These are phyloP conservation scores for Mythimna vitellina DNA, from an alignment of 2,888 invertebrate species.

Conservation along the genomic window DNA sequence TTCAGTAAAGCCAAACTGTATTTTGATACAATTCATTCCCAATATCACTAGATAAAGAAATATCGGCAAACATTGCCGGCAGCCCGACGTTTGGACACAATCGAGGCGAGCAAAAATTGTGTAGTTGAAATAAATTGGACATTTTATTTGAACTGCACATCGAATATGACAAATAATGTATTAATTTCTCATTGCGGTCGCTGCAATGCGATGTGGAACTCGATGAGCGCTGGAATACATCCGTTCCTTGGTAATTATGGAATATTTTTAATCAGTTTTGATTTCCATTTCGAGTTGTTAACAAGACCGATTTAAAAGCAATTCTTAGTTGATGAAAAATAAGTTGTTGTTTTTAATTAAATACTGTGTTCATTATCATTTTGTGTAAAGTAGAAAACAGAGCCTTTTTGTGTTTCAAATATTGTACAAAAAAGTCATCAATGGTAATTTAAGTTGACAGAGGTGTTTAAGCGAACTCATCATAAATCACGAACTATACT, in stretches of 20 bases:
- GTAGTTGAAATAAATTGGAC: conserved; percentile 44
- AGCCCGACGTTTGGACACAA: conserved; percentile 49
- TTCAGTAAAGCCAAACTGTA: conserved; percentile 32
- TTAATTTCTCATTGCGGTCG: conserved; percentile 42
- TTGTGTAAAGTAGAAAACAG: not conserved
- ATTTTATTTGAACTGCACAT: conserved; percentile 38
- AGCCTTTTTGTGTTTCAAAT: not conserved
- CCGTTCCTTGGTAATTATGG: conserved; percentile 8
- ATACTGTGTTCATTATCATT: not conserved
- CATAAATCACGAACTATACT: not conserved
- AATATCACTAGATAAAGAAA: conserved; percentile 53
- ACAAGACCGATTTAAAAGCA: conserved; percentile 26
- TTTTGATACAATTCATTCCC: conserved; percentile 43
- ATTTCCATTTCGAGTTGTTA: conserved; percentile 30
- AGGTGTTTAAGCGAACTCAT: not conserved
- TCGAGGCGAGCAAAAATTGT: conserved; percentile 41
- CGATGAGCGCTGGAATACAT: not conserved
- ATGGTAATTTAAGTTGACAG: not conserved
- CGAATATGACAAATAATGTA: conserved; percentile 49
- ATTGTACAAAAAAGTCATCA: not conserved
- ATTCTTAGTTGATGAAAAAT: conserved; percentile 2
- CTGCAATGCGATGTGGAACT: conserved; percentile 16
- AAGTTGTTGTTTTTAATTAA: conserved; percentile 5
- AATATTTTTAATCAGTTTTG: conserved; percentile 23
- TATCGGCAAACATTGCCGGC: conserved; percentile 52